Base-by-base conservation (phyloP, 2,113 vertebrate species). In the Nerophis ophidion region DNA sequence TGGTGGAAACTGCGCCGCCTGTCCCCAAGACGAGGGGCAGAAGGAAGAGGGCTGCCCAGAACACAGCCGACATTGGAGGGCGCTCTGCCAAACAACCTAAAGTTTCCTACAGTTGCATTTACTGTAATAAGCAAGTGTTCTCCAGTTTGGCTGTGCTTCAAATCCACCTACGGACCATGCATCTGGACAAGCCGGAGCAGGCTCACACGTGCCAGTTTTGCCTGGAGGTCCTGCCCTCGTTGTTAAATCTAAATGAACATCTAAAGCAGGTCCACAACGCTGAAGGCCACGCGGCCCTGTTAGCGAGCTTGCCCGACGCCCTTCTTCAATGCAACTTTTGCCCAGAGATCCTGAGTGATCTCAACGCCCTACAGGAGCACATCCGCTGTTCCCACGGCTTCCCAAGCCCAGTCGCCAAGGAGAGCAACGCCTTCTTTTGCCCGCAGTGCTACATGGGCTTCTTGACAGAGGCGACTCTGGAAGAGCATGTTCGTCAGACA, bases 391-490 rank as follows among this genome's bases (percentile, higher is more conserved):
- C 93, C 66, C 96, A 98, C 33, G 94, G 95, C 34, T 96, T 98
- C 82, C 92, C 93, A 14, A 97, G 93, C 63, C 94, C 94, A 5
- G 91, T 91, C 56, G 93, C 95, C 63, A 98, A 96, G 79, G 96
- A 98, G 75, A 99, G 94, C 82, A 99, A 99, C 63, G 95, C 96
- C 1, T 99, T 99, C 88, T 99, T 99, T 86, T 99, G 97, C 72
- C 96, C 97, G 47, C 96, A 98, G 72, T 99, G 97, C 85, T 96
- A 98, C 83, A 95, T 98, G 94, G 97, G 97, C 5, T 99, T 99
- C 86, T 91, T 99, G 85, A 99, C 96, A 46, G 95, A 99, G 90
- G 89, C 92, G 79, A 96, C 95, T 15, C 89, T 99, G 54, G 96
- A 99, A 80, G 96, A 98, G 85, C 97, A 99, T 73, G 93, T 98